These are phyloP conservation scores for Ectemnius cavifrons DNA, from an alignment of 2,888 invertebrate species.

Conservation along the genomic window DNA sequence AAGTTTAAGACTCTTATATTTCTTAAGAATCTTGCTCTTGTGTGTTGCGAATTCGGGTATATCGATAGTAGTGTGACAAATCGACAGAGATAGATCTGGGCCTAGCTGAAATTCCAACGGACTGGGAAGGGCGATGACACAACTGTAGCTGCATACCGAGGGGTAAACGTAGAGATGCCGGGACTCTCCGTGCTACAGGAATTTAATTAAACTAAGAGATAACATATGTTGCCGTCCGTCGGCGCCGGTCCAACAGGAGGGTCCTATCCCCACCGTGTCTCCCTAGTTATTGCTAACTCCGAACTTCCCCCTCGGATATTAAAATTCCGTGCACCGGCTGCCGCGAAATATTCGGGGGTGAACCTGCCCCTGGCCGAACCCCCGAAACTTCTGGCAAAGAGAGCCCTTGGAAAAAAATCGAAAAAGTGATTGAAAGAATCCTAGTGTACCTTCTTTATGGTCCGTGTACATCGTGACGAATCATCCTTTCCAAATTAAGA, in stretches of 20 bases:
- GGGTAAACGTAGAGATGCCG: constrained; percentile 61
- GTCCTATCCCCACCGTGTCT: constrained; percentile 57
- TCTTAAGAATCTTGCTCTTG: neutral
- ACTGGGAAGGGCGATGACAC: constrained; percentile 54
- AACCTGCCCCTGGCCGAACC: constrained; percentile 22
- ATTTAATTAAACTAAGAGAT: constrained; percentile 83
- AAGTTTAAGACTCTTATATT: constrained; percentile 75
- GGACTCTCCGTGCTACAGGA: constrained; percentile 76
- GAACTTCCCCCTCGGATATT: constrained; percentile 73
- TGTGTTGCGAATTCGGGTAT: neutral
- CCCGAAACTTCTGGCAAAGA: constrained; percentile 22
- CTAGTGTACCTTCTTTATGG: neutral
- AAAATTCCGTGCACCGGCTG: constrained; percentile 75
- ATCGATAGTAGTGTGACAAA: neutral
- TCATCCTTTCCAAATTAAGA: too few relatives aligned
- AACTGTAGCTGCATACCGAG: constrained; percentile 67
- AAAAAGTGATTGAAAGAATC: neutral
- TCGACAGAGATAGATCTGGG: constrained; percentile 30
- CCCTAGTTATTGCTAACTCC: constrained; percentile 74
- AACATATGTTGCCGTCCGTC: constrained; percentile 76
- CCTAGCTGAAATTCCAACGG: constrained; percentile 44
- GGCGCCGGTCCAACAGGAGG: constrained; percentile 52
- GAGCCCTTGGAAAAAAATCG: neutral
- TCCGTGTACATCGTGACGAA: too few relatives aligned
- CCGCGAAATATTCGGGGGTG: constrained; percentile 51